Evolutionary conservation across 2,113 vertebrate genomes (phyloP).

Genomic region (Halcyon malimbica): DNA sequence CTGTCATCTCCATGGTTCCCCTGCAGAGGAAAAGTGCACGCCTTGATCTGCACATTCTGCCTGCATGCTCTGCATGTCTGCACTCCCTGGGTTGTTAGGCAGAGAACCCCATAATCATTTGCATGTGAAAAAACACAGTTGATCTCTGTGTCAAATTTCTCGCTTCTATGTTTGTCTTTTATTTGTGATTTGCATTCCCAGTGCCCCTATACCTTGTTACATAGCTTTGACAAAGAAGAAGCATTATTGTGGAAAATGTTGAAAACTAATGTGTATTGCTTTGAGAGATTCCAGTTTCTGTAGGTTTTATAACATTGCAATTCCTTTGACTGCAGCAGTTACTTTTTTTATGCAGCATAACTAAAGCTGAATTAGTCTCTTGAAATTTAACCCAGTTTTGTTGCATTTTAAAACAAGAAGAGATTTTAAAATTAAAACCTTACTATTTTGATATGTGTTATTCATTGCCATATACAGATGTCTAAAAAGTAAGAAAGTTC

Average conservation of each 20-base stretch:
- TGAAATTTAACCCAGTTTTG: not conserved
- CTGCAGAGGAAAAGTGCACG: constrained; percentile 55
- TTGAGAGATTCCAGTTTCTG: not conserved
- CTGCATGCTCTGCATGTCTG: constrained; percentile 83
- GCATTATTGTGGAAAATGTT: not conserved
- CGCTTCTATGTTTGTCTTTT: constrained; percentile 47
- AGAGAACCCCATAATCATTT: constrained; percentile 4
- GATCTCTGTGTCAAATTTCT: constrained; percentile 49
- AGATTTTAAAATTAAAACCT: not conserved
- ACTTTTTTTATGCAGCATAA: not conserved
- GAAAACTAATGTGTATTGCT: not conserved
- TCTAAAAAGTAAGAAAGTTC: not conserved
- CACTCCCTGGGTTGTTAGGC: constrained; percentile 51
- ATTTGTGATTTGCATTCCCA: constrained; percentile 48
- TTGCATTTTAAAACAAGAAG: not conserved
- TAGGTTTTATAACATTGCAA: not conserved
- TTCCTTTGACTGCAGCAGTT: not conserved
- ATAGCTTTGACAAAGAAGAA: not conserved
- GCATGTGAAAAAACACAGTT: constrained; percentile 10
- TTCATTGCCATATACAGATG: not conserved
- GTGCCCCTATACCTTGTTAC: not conserved
- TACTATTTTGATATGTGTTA: not conserved
- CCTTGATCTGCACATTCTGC: not conserved
- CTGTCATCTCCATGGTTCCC: constrained; percentile 61
- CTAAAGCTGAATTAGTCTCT: not conserved